A percentile compares a stretch with the other conserved stretches of the same genome.
Evolutionary conservation across 2,113 vertebrate genomes (phyloP).

Genomic region (Cynopterus brachyotis): DNA sequence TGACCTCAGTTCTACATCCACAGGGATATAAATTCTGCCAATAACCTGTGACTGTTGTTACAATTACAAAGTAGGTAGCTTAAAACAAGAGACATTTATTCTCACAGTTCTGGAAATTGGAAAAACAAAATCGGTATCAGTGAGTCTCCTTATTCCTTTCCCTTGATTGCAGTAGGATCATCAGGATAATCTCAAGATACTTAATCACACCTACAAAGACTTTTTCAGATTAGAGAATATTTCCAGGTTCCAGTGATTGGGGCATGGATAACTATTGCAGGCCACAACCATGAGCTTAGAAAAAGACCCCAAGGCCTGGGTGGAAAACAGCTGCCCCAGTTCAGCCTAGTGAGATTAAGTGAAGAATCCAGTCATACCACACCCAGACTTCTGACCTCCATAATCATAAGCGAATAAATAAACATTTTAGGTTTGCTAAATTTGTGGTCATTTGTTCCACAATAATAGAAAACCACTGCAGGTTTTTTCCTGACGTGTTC

Average conservation of each 20-base stretch:
- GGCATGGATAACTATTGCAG: not conserved
- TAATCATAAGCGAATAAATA: not conserved
- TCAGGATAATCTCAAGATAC: not conserved
- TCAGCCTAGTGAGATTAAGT: not conserved
- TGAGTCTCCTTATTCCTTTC: not conserved
- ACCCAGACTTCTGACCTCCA: not conserved
- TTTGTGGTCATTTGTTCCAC: not conserved
- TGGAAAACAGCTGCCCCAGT: not conserved
- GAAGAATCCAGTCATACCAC: not conserved
- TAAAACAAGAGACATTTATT: not conserved
- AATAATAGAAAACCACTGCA: not conserved
- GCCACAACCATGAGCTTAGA: not conserved
- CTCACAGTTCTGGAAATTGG: not conserved
- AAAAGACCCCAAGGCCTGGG: not conserved
- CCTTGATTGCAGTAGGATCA: not conserved
- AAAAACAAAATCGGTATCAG: not conserved
- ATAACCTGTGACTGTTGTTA: not conserved
- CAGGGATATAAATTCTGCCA: not conserved
- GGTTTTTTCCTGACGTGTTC: not conserved
- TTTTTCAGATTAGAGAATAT: not conserved
- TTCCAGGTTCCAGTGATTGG: not conserved
- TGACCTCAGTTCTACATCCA: not conserved
- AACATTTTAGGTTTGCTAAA: not conserved
- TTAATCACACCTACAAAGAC: not conserved
- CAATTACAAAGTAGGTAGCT: not conserved